These are phyloP conservation scores for Ctenopoma multispine DNA, from an alignment of 2,797 vertebrate genomes.

Conservation along the genomic window DNA sequence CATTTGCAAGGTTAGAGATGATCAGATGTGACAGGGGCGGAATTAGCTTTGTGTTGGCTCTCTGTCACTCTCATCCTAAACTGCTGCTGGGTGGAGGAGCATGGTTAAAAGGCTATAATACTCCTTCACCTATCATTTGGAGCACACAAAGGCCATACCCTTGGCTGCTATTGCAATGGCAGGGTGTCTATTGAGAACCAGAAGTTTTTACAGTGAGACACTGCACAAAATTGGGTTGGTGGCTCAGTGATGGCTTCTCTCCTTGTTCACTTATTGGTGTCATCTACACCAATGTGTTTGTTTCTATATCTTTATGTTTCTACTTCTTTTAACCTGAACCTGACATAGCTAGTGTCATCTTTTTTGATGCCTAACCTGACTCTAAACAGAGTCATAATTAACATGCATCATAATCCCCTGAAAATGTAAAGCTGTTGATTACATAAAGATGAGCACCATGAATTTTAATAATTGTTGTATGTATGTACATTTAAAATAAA, in stretches of 20 bases:
- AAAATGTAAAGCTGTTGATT: too few species aligned
- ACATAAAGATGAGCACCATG: too few species aligned
- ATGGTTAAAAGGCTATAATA: slow-evolving; percentile 94
- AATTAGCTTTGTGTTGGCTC: slow-evolving; percentile 92
- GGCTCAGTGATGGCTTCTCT: too few species aligned
- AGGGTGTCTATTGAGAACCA: background rate
- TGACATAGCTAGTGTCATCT: too few species aligned
- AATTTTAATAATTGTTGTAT: too few species aligned
- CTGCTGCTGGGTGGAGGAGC: slow-evolving; percentile 88
- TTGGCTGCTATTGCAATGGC: slow-evolving; percentile 4
- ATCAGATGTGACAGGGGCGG: slow-evolving; percentile 90
- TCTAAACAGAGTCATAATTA: too few species aligned
- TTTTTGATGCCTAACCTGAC: too few species aligned
- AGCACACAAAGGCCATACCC: slow-evolving; percentile 50
- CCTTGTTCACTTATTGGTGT: too few species aligned
- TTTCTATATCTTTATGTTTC: background rate
- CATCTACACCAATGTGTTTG: background rate
- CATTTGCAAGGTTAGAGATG: slow-evolving; percentile 89
- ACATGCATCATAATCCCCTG: too few species aligned
- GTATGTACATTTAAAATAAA: too few species aligned
- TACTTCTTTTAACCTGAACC: background rate
- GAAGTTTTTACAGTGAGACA: background rate
- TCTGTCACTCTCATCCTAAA: slow-evolving; percentile 90
- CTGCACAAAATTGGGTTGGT: background rate
- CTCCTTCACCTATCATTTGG: slow-evolving; percentile 72